Evolutionary conservation across 2,113 vertebrate species (phyloP).

Genomic region (Eulemur macaco): DNA sequence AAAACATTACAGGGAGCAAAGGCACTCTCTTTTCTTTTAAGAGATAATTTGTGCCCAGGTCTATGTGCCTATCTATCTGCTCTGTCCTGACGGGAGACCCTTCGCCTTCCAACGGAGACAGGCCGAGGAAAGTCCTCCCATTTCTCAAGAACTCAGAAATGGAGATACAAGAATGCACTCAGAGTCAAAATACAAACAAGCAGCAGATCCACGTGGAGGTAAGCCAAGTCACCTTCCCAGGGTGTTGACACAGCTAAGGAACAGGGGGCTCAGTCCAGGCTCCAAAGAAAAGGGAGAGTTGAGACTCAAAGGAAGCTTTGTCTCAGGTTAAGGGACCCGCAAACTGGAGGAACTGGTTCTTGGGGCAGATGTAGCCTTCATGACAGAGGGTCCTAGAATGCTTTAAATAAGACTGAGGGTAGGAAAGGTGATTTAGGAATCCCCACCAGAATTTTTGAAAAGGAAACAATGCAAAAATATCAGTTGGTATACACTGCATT

Average conservation of each 20-base stretch:
- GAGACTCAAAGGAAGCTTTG: neutral
- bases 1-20: neutral
- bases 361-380: neutral
- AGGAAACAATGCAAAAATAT: neutral
- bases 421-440: neutral
- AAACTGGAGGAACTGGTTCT: neutral
- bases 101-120: neutral
- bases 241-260: neutral
- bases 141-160: neutral
- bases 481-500: neutral
- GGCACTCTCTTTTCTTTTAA: neutral
- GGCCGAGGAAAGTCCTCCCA: neutral
- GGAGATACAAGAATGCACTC: neutral
- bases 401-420: neutral
- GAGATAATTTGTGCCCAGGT: neutral
- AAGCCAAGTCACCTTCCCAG: neutral
- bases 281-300: neutral
- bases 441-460: neutral
- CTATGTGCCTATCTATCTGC: neutral
- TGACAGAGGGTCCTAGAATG: neutral
- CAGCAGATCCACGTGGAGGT: neutral
- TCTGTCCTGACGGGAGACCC: neutral
- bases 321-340: neutral
- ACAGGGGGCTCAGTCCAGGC: neutral
- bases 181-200: neutral